Conservation (phyloP, 2,888 invertebrate genomes). For the Monoplex corrugatus region DNA sequence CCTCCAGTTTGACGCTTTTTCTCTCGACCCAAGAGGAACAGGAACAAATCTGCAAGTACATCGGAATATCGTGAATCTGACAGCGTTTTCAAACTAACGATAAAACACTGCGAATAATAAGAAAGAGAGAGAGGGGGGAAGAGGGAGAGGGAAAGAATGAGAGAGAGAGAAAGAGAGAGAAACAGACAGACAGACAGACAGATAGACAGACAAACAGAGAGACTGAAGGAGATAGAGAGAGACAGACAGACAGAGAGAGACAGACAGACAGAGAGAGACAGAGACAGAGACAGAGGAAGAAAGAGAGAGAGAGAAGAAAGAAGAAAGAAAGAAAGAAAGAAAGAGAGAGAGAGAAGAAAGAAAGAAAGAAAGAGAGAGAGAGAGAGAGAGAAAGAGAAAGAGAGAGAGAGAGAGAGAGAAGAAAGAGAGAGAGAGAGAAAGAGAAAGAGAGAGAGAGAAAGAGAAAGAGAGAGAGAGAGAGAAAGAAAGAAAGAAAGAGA, state of each 20-base stretch:
- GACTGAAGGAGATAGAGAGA: background rate
- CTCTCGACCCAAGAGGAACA: constrained; percentile 31
- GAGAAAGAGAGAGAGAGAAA: background rate
- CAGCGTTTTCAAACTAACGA: background rate
- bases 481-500: background rate
- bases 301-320: background rate
- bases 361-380: background rate
- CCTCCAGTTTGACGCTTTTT: constrained; percentile 38
- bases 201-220: background rate
- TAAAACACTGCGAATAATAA: background rate
- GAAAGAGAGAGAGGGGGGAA: background rate
- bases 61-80: background rate
- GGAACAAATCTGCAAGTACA: constrained; percentile 30
- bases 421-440: background rate
- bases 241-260: background rate
- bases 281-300: background rate
- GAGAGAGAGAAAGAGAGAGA: background rate
- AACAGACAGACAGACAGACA: background rate
- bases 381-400: background rate
- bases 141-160: background rate
- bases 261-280: background rate
- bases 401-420: background rate
- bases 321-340: background rate
- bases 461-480: background rate
- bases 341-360: background rate